Percentiles rank a stretch among this genome's conserved stretches.
phyloP scores from a whole-genome alignment of 1,140 invertebrate species.

The Triops cancriformis region DNA sequence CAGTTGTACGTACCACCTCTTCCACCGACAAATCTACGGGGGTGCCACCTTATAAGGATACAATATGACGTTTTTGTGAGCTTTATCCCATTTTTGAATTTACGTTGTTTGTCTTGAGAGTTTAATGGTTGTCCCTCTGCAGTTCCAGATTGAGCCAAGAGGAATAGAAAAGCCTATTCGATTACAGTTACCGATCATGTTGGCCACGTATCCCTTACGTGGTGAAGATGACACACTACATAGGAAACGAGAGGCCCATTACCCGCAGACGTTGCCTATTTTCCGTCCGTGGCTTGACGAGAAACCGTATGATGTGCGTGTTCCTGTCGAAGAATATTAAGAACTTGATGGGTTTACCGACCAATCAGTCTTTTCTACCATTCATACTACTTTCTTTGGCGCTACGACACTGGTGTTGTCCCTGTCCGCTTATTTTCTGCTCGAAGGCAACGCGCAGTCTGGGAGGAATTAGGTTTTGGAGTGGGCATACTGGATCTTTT shows the following conservation, averaged over 20 bases:
- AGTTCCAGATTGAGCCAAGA: slow-evolving; percentile 86
- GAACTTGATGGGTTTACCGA: background rate
- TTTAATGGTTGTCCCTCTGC: slow-evolving; percentile 35
- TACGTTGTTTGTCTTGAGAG: background rate
- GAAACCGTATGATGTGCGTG: slow-evolving; percentile 42
- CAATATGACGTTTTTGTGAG: slow-evolving; percentile 91
- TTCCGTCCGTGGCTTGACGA: slow-evolving; percentile 81
- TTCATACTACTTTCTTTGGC: background rate
- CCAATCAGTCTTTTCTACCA: background rate
- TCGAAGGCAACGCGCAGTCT: too few species aligned
- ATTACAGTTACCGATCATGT: slow-evolving; percentile 80
- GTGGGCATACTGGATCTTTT: too few species aligned
- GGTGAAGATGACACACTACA: slow-evolving; percentile 37
- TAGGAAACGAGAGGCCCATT: slow-evolving; percentile 67
- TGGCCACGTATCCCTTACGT: slow-evolving; percentile 85
- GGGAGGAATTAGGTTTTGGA: too few species aligned
- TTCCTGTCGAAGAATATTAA: background rate
- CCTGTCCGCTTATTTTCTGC: too few species aligned
- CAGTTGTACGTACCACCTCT: slow-evolving; percentile 86
- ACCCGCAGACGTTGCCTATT: slow-evolving; percentile 84
- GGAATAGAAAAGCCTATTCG: slow-evolving; percentile 86
- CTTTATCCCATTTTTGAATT: slow-evolving; percentile 34
- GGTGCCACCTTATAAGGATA: slow-evolving; percentile 88
- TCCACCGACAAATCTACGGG: slow-evolving; percentile 88
- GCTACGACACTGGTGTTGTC: background rate